Percentiles rank a stretch among this genome's conserved stretches.
These are phyloP conservation scores for Kryptolebias ocellatus DNA, from an alignment of 2,797 vertebrate genomes.

Conservation along the genomic window DNA sequence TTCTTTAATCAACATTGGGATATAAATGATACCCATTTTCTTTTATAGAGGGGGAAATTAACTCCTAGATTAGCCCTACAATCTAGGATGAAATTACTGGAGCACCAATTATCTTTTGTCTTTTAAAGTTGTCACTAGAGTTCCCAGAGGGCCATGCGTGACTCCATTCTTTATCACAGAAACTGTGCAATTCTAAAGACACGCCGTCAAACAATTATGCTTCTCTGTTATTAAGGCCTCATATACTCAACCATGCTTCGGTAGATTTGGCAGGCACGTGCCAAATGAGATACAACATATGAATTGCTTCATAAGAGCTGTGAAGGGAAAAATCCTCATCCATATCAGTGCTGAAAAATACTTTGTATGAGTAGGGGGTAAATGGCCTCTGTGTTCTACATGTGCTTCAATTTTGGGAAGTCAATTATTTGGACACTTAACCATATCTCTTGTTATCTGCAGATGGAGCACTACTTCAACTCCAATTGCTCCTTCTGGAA, in stretches of 20 bases:
- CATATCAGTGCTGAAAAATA: conserved; percentile 68
- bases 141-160: conserved; percentile 77
- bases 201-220: conserved; percentile 83
- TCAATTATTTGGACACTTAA: conserved; percentile 82
- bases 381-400: conserved; percentile 78
- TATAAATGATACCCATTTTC: conserved; percentile 94
- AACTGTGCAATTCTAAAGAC: conserved; percentile 83
- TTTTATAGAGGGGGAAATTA: conserved; percentile 91
- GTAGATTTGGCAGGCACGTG: conserved; percentile 77
- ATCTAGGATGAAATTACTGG: conserved; percentile 86
- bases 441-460: conserved; percentile 79
- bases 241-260: conserved; percentile 72
- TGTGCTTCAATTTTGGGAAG: conserved; percentile 76
- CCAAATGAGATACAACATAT: conserved; percentile 78
- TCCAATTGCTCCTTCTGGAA: conserved; percentile 99
- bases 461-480: conserved; percentile 99
- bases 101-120: conserved; percentile 85
- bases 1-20: conserved; percentile 98
- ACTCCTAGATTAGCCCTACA: conserved; percentile 91
- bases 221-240: conserved; percentile 80
- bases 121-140: conserved; percentile 84
- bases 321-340: conserved; percentile 72
- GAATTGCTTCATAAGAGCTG: conserved; percentile 74
- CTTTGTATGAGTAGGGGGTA: conserved; percentile 78
- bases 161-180: conserved; percentile 82